Percentiles rank a stretch among this genome's conserved stretches.
Conservation (phyloP, 1,140 invertebrate species). For the Periplaneta americana region DNA sequence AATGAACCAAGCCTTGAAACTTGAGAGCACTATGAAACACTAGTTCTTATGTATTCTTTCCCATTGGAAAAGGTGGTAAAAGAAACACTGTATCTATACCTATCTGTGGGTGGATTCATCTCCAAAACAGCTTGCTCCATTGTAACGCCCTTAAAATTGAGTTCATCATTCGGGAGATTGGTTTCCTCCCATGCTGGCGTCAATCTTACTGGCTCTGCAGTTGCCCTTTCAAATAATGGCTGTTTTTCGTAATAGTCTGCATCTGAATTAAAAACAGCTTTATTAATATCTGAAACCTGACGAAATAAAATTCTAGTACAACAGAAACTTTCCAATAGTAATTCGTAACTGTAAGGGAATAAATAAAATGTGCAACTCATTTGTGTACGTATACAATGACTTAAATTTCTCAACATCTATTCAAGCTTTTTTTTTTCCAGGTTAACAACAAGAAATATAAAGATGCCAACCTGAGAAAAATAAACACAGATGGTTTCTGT, state of each 20-base stretch:
- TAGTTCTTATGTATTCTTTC: too few relatives aligned
- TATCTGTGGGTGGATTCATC: slow-evolving; percentile 71
- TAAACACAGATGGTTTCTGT: too few relatives aligned
- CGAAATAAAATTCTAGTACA: not conserved
- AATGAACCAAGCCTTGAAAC: too few relatives aligned
- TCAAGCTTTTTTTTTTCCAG: not conserved
- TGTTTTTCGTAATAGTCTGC: slow-evolving; percentile 33
- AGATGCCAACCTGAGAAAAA: too few relatives aligned
- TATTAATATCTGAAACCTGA: not conserved
- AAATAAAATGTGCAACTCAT: slow-evolving; percentile 26
- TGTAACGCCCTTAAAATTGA: slow-evolving; percentile 73
- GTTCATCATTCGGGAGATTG: slow-evolving; percentile 74
- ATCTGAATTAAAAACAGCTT: slow-evolving; percentile 23
- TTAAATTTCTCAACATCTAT: not conserved
- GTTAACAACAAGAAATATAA: not conserved
- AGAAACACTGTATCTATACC: too few relatives aligned
- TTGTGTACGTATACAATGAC: not conserved
- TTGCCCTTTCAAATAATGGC: slow-evolving; percentile 27
- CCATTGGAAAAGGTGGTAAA: too few relatives aligned
- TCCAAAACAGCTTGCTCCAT: slow-evolving; percentile 66
- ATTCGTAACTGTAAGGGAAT: slow-evolving; percentile 30
- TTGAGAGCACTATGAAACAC: too few relatives aligned
- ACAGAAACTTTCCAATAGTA: slow-evolving; percentile 9
- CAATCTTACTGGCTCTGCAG: slow-evolving; percentile 70
- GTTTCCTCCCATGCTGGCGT: slow-evolving; percentile 83